Conservation (phyloP, 2,797 vertebrate genomes). For the Chromis chromis region DNA sequence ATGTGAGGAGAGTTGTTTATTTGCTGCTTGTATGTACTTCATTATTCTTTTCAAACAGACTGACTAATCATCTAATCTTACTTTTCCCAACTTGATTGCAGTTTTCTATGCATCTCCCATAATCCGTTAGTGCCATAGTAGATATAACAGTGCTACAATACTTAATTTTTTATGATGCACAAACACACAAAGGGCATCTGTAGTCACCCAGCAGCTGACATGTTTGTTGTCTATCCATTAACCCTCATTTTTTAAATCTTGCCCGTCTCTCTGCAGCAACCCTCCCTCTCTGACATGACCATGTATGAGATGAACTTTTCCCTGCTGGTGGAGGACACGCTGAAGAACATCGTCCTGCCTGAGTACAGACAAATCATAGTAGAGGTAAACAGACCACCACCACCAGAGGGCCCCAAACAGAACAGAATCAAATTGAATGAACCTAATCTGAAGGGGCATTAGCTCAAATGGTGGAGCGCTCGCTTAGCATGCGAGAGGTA, state of each 20-base stretch:
- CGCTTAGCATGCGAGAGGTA: no score
- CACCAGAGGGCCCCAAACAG: background rate
- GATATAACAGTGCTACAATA: background rate
- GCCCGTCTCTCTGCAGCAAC: constrained; percentile 87
- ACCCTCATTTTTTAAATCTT: background rate
- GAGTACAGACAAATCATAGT: constrained; percentile 97
- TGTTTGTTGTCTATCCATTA: background rate
- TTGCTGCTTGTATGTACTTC: no score
- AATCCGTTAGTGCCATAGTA: background rate
- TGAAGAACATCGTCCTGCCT: constrained; percentile 93
- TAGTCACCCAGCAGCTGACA: no score
- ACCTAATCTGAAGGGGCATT: background rate
- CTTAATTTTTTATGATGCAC: background rate
- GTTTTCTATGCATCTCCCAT: background rate
- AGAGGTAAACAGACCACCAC: constrained; percentile 84
- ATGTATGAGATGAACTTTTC: constrained; percentile 99
- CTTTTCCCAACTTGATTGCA: background rate
- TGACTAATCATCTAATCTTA: no score
- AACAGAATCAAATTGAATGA: background rate
- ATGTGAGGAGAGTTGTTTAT: background rate
- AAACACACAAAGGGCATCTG: no score
- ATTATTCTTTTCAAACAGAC: no score
- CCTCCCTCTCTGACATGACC: constrained; percentile 98
- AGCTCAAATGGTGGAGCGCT: no score
- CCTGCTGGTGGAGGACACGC: constrained; percentile 94